Evolutionary conservation across 2,797 vertebrate genomes (phyloP), one percentile per base, ranked within the genome.

Genomic region (Tarsius wallacei): DNA sequence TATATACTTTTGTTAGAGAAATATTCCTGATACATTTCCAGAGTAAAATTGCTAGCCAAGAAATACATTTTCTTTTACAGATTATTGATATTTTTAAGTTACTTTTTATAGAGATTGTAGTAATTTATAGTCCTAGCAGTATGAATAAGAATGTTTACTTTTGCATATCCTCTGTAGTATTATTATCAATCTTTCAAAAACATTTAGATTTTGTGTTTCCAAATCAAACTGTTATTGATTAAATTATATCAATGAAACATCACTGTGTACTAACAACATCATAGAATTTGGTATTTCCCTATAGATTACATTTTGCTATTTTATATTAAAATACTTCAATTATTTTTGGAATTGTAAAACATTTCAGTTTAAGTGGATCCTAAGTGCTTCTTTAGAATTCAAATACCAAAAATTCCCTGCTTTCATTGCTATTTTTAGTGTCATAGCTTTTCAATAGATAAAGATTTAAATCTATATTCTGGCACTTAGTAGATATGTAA

Each of bases 21-120:
- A 17, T 36, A 64, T 96, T 26, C 10, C 36, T 85, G 51, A 71
- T 9, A 86, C 1, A 66, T 78, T 86, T 82, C 17, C 68, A 71
- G 61, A 94, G 9, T 82, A 21, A 94, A 92, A 86, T 64, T 90
- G n/a, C 21, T 83, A 51, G 9, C 21, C 70, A 64, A 84, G 28
- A 87, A 49, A 16, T 57, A 63, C 28, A 61, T 90, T 49, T 83
- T 89, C 59, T 81, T 64, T 76, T 84, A 47, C 0, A 87, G n/a
- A 90, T 87, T 76, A 85, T n/a, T 42, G 53, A 28, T 86, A 70
- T 83, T 94, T 90, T 28, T 22, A 83, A 83, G 51, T 78, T 93
- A 26, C 22, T 57, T 42, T 83, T 83, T 24, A 55, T 55, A 63
- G 53, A 81, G 15, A 33, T 36, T 47, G 22, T 55, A 68, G 42